A percentile compares a stretch with the other conserved stretches of the same genome.
These are phyloP conservation scores for Spondyliosoma cantharus DNA, from an alignment of 2,797 vertebrate species.

Conservation along the genomic window DNA sequence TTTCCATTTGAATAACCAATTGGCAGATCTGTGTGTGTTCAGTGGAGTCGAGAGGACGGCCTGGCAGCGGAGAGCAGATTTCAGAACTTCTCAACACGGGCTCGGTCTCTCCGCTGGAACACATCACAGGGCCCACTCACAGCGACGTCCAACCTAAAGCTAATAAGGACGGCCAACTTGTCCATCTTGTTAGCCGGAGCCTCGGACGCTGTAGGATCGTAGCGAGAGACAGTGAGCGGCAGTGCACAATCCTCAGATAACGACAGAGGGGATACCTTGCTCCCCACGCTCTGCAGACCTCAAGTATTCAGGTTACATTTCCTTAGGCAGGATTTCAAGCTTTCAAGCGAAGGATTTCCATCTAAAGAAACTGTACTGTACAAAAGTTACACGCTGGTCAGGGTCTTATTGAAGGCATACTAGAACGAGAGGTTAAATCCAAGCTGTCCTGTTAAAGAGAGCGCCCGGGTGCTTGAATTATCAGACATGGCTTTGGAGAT, in stretches of 20 bases:
- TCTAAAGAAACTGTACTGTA: neutral
- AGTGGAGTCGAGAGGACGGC: conserved; percentile 32
- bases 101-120: conserved; percentile 44
- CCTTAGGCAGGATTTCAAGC: neutral
- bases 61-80: conserved; percentile 37
- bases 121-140: conserved; percentile 25
- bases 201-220: conserved; percentile 44
- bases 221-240: conserved; percentile 20
- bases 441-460: neutral
- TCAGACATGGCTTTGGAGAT: neutral
- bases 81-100: conserved; percentile 29
- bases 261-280: conserved; percentile 11
- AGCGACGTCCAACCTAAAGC: conserved; percentile 35
- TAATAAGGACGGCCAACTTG: conserved; percentile 55
- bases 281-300: conserved; percentile 28
- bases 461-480: neutral
- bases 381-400: neutral
- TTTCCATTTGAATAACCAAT: conserved; percentile 39
- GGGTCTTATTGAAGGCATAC: neutral
- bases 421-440: neutral
- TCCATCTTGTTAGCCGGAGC: conserved; percentile 61
- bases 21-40: conserved; percentile 45
- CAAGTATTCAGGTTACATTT: neutral
- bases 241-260: conserved; percentile 34
- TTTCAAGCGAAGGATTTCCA: conserved; percentile 2